Evolutionary conservation across 2,113 vertebrate genomes (phyloP).

Genomic region (Chitala chitala): DNA sequence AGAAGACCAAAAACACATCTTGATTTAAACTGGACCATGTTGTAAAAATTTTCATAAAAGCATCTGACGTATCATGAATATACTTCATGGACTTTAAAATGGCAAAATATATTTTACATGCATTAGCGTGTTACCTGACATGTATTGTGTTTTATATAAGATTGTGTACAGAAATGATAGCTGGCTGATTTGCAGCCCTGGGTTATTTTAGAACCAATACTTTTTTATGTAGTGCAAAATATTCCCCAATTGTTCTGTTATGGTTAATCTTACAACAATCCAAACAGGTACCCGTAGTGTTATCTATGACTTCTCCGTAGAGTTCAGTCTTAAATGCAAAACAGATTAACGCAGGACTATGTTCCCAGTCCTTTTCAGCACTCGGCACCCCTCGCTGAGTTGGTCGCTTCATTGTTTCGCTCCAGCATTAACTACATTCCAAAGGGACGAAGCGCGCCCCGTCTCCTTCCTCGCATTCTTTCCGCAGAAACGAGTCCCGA

Average conservation of each 20-base stretch:
- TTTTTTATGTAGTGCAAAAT: no score
- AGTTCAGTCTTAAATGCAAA: background rate
- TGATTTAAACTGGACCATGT: no score
- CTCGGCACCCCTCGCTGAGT: slow-evolving; percentile 67
- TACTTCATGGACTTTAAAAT: no score
- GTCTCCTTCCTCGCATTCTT: slow-evolving; percentile 88
- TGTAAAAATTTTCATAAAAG: no score
- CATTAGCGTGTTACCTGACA: no score
- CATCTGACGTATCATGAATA: no score
- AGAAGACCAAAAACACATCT: no score
- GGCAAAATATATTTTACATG: no score
- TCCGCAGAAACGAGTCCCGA: slow-evolving; percentile 69
- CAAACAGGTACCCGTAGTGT: background rate
- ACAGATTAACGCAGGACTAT: slow-evolving; percentile 21
- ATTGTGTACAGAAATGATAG: no score
- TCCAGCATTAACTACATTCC: slow-evolving; percentile 85
- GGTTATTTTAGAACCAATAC: no score
- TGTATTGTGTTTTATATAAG: no score
- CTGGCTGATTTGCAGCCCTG: no score
- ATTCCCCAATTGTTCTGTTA: background rate
- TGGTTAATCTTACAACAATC: background rate
- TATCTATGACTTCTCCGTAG: background rate
- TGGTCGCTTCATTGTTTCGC: slow-evolving; percentile 76
- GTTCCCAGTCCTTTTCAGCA: slow-evolving; percentile 52
- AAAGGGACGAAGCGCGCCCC: slow-evolving; percentile 71